A percentile compares a stretch with the other conserved stretches of the same genome.
Evolutionary conservation across 2,888 invertebrate genomes (phyloP).

Genomic region (Adelphocoris suturalis): DNA sequence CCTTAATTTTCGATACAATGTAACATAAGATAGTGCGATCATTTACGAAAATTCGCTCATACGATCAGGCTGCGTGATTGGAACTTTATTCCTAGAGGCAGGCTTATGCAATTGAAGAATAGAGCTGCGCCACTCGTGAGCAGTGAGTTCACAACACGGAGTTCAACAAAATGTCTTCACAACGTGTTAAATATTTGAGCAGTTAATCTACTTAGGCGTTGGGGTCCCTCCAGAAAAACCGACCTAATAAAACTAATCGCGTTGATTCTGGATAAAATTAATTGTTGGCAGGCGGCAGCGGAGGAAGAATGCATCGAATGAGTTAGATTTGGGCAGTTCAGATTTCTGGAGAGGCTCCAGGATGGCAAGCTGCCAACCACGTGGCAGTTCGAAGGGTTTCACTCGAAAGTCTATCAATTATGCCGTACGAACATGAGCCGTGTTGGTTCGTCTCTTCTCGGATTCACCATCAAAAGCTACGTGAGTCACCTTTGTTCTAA

Average conservation of each 20-base stretch:
- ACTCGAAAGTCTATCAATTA: slow-evolving; percentile 32
- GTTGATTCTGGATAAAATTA: slow-evolving; percentile 21
- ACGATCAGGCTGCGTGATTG: too few relatives aligned
- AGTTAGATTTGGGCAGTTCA: slow-evolving; percentile 43
- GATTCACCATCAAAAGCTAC: neutral
- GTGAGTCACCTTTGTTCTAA: neutral
- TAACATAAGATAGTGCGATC: too few relatives aligned
- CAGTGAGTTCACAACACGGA: too few relatives aligned
- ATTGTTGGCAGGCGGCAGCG: slow-evolving; percentile 33
- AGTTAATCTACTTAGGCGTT: slow-evolving; percentile 9
- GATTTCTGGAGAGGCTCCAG: slow-evolving; percentile 42
- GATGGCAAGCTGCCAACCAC: slow-evolving; percentile 19
- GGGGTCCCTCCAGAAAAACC: neutral
- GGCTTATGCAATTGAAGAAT: too few relatives aligned
- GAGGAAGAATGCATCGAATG: slow-evolving; percentile 43
- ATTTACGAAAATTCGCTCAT: too few relatives aligned
- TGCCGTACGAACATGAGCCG: neutral
- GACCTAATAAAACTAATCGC: slow-evolving; percentile 4
- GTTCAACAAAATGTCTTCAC: too few relatives aligned
- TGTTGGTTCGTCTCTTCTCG: neutral
- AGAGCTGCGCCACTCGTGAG: too few relatives aligned
- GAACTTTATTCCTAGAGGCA: too few relatives aligned
- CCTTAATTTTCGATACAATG: too few relatives aligned
- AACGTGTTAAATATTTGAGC: too few relatives aligned
- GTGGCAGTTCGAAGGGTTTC: slow-evolving; percentile 28